phyloP scores from a whole-genome alignment of 2,113 vertebrate species.

The Pelmatolapia mariae region DNA sequence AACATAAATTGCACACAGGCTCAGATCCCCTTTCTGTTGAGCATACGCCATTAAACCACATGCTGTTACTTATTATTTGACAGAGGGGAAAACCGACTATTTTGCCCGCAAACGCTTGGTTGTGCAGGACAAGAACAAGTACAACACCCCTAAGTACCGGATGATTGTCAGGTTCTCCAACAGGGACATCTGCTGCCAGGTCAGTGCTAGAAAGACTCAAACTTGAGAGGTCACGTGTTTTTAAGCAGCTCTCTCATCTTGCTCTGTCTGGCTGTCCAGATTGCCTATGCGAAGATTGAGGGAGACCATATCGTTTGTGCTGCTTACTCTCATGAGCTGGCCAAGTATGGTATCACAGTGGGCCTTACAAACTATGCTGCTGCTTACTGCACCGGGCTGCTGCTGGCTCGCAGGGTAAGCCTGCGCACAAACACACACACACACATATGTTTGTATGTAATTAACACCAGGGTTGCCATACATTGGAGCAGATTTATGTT shows the following conservation, averaged over 20 bases:
- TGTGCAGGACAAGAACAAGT: conserved; percentile 98
- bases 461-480: neutral
- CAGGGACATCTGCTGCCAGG: conserved; percentile 98
- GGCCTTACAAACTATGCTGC: conserved; percentile 97
- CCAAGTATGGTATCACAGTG: conserved; percentile 90
- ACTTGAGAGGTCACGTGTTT: neutral
- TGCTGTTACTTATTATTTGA: neutral
- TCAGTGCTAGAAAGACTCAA: conserved; percentile 35
- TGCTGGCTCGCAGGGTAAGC: conserved; percentile 90
- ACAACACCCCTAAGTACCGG: conserved; percentile 97
- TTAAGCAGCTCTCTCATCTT: neutral
- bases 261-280: conserved; percentile 56
- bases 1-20: accelerated
- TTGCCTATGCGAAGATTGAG: conserved; percentile 96
- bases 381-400: conserved; percentile 93
- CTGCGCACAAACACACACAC: neutral
- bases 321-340: conserved; percentile 91
- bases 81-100: conserved; percentile 98
- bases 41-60: neutral
- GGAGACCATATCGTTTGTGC: conserved; percentile 95
- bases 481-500: neutral
- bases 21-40: neutral
- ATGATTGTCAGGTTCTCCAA: conserved; percentile 96
- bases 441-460: neutral
- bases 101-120: conserved; percentile 94